Evolutionary conservation across 2,113 vertebrate species (phyloP), one percentile per base, ranked within the genome.

Genomic region (Saccopteryx bilineata): DNA sequence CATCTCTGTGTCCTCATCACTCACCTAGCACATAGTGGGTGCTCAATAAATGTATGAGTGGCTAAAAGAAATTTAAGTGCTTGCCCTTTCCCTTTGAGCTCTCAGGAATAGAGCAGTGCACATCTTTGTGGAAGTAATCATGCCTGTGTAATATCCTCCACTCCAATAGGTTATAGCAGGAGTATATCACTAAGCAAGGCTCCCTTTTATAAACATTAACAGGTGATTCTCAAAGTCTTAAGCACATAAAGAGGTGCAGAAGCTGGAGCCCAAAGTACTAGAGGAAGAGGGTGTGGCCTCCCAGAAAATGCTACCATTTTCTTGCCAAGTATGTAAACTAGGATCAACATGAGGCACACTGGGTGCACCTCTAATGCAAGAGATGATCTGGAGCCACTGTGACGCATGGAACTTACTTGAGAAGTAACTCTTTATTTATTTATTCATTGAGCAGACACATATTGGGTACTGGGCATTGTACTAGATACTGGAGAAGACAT

Each of bases 351-450:
- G 26, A 89, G 50, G 21, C 15, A 66, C 2, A 31, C 19, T 15
- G 75, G 26, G 54, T 83, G 21, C 28, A 50, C 26, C 39, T 54
- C 14, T 68, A 89, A 66, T 5, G 0, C 63, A 75, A 76, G 39
- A 72, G n/a, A 24, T 58, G 2, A 80, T 56, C 52, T 93, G 21
- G 28, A 54, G 5, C 9, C 28, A 48, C 28, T 28, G 12, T 17
- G 8, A 15, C 68, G 7, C 48, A 8, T 76, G 48, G 14, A 78
- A 89, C 5, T 81, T 72, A 58, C 50, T 69, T 95, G 58, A 92
- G 18, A 75, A 96, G 9, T 84, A 83, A 60, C 6, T 63, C 18
- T 86, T 96, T 14, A 74, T 71, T 74, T 96, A 76, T 48, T 52
- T 26, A 86, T 28, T 94, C 65, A 60, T 9, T 46, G 19, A 89